A percentile compares a stretch with the other conserved stretches of the same genome.
Evolutionary conservation across 2,888 invertebrate species (phyloP).

Genomic region (Morpho deidamia): DNA sequence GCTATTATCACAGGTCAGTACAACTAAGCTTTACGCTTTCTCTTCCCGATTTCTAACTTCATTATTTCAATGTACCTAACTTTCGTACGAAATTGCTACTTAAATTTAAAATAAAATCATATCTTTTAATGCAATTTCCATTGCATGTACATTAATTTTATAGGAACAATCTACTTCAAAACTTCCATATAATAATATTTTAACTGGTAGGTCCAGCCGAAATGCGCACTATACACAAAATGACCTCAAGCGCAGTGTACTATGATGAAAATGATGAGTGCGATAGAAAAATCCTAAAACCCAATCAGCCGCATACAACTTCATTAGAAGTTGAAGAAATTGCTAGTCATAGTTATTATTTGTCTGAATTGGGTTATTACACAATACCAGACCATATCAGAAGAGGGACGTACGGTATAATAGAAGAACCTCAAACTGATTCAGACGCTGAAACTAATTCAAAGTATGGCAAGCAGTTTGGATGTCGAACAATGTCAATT

Average conservation of each 20-base stretch:
- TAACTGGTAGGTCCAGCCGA: constrained; percentile 82
- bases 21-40: constrained; percentile 51
- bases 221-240: constrained; percentile 82
- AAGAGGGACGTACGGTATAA: constrained; percentile 66
- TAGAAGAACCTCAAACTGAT: constrained; percentile 73
- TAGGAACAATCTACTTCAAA: constrained; percentile 34
- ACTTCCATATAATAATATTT: constrained; percentile 65
- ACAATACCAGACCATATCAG: constrained; percentile 62
- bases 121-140: constrained; percentile 38
- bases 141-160: constrained; percentile 36
- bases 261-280: constrained; percentile 74
- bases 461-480: constrained; percentile 42
- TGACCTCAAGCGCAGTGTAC: constrained; percentile 79
- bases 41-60: constrained; percentile 37
- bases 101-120: constrained; percentile 17
- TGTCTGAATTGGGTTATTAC: constrained; percentile 73
- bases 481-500: constrained; percentile 80
- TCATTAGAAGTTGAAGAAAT: constrained; percentile 80
- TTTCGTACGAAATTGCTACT: constrained; percentile 32
- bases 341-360: constrained; percentile 77
- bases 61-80: constrained; percentile 20
- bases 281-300: constrained; percentile 56
- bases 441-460: constrained; percentile 70
- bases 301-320: constrained; percentile 71
- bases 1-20: constrained; percentile 82